Evolutionary conservation across 2,113 vertebrate species (phyloP), one percentile per base, ranked within the genome.

Genomic region (Epinephelus fuscoguttatus): DNA sequence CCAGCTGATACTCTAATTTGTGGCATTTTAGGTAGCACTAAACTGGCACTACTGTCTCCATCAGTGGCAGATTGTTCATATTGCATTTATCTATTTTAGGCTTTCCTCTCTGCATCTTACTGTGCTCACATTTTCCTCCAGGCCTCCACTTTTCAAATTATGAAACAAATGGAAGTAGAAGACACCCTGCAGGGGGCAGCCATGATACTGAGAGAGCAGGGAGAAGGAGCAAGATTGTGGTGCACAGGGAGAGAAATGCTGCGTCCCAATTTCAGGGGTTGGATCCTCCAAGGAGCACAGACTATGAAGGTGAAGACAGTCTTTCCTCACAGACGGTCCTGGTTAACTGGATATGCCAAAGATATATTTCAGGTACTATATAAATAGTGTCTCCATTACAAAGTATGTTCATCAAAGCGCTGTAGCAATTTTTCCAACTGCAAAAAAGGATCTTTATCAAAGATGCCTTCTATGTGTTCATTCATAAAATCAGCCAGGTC

Each of bases 111-210:
- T 2, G 18, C 37, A 3, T 68, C 66, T 33, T 30, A 50, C 57
- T 69, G 56, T 30, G 53, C 53, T 27, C 21, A 40, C 13, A 21
- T 42, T 85, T 80, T 69, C 53, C 40, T 59, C 14, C 19, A 84
- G 47, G 70, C 62, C 63, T 61, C 27, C 37, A 33, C 14, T 37
- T 70, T 25, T 25, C 1, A 69, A 60, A 19, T 70, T 71, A 79
- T 47, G 27, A 85, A 88, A 82, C 64, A 71, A 63, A 55, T 56
- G 25, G 37, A 59, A 7, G 13, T 55, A 73, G 78, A 69, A 47
- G 6, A 50, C 13, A 33, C 4, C 62, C 88, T 90, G 88, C 84
- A 93, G 93, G 85, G 84, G 92, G 86, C 88, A 75, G 74, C 57
- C 18, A 0, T 84, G 86, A 80, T 60, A 30, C 62, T 52, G 7